Evolutionary conservation across 2,888 invertebrate species (phyloP).

Genomic region (Drosophila melanosoma): DNA sequence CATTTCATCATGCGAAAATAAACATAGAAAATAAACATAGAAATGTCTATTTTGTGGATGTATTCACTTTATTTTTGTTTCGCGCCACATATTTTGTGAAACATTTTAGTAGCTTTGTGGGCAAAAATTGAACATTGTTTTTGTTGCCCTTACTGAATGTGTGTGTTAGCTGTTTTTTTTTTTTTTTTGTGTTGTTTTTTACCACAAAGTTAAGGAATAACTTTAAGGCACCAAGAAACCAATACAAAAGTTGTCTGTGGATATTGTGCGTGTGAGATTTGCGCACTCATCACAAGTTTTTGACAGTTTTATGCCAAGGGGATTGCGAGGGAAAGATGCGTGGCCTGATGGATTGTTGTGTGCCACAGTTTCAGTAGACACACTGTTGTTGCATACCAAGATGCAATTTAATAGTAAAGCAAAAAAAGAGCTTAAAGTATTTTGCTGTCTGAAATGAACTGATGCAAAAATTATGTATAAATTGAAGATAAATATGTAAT

Average conservation of each 20-base stretch:
- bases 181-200: no score
- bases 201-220: slow-evolving; percentile 41
- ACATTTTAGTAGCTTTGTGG: slow-evolving; percentile 61
- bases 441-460: slow-evolving; percentile 50
- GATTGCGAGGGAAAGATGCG: slow-evolving; percentile 15
- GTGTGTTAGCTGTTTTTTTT: slow-evolving; percentile 8
- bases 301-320: slow-evolving; percentile 67
- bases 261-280: slow-evolving; percentile 46
- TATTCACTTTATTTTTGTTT: slow-evolving; percentile 59
- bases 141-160: slow-evolving; percentile 6
- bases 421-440: slow-evolving; percentile 65
- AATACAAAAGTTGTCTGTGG: slow-evolving; percentile 5
- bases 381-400: slow-evolving; percentile 39
- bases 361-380: slow-evolving; percentile 32
- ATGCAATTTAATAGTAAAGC: slow-evolving; percentile 36
- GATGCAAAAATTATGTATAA: slow-evolving; percentile 73
- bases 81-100: slow-evolving; percentile 49
- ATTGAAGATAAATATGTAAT: slow-evolving; percentile 79
- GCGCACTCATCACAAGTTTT: slow-evolving; percentile 55
- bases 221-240: slow-evolving; percentile 37
- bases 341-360: slow-evolving; percentile 71
- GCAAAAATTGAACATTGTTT: slow-evolving; percentile 67
- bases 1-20: slow-evolving; percentile 62
- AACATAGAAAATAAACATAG: not conserved
- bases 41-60: not conserved